phyloP scores from a whole-genome alignment of 2,797 vertebrate genomes.

The Onychomys arenicola region DNA sequence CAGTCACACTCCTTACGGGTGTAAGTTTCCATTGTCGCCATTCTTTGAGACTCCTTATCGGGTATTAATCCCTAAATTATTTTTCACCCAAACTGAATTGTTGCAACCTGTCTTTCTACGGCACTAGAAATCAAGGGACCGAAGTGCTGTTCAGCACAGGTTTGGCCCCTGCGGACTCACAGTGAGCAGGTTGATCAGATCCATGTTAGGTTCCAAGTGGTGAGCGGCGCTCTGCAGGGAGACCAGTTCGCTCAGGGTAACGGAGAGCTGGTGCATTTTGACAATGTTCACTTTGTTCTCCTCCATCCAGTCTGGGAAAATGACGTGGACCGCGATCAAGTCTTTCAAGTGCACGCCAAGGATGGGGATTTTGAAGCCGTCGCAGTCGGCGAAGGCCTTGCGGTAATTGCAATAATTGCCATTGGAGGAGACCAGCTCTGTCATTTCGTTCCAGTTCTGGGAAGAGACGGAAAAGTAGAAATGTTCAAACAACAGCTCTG shows the following conservation, averaged over 20 bases:
- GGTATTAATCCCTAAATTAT: not conserved
- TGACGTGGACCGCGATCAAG: constrained; percentile 96
- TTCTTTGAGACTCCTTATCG: not conserved
- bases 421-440: constrained; percentile 96
- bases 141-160: not conserved
- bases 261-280: constrained; percentile 98
- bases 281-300: constrained; percentile 95
- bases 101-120: not conserved
- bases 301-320: constrained; percentile 96
- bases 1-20: not conserved
- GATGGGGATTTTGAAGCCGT: constrained; percentile 97
- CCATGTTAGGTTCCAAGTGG: constrained; percentile 97
- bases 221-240: constrained; percentile 93
- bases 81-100: not conserved
- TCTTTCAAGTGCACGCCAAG: constrained; percentile 98
- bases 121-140: not conserved
- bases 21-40: not conserved
- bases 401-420: constrained; percentile 98
- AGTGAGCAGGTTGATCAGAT: constrained; percentile 96
- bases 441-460: constrained; percentile 98
- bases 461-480: constrained; percentile 70
- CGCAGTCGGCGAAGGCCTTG: constrained; percentile 95
- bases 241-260: constrained; percentile 96
- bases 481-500: constrained; percentile 14
- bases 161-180: constrained; percentile 87